Evolutionary conservation across 2,797 vertebrate genomes (phyloP).

Genomic region (Phylloscopus collybita): DNA sequence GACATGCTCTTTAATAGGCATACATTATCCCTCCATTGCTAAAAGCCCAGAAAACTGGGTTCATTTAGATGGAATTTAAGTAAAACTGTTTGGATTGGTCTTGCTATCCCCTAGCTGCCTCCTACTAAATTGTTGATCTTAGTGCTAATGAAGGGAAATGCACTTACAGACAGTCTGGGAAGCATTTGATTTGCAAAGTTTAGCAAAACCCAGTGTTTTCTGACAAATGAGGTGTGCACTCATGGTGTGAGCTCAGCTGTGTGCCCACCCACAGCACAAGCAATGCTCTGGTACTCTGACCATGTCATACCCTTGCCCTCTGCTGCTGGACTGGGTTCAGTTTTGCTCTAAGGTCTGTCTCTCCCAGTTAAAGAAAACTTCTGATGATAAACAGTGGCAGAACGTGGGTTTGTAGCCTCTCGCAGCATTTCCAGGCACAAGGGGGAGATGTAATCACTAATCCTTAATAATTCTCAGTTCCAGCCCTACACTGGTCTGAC

Average conservation of each 20-base stretch:
- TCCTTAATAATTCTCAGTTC: background rate
- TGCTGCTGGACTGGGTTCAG: background rate
- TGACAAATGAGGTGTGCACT: background rate
- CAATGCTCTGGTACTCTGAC: background rate
- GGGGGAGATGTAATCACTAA: conserved; percentile 30
- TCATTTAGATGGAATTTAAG: conserved; percentile 56
- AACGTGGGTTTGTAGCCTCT: background rate
- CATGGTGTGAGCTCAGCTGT: accelerated
- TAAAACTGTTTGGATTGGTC: conserved; percentile 68
- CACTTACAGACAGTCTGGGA: background rate
- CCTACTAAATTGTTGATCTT: conserved; percentile 56
- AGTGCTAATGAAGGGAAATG: conserved; percentile 45
- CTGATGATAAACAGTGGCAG: background rate
- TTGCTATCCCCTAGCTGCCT: conserved; percentile 27
- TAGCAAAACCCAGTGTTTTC: background rate
- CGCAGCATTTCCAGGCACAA: background rate
- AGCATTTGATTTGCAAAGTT: conserved; percentile 26
- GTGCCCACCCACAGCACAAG: background rate
- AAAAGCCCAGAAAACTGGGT: conserved; percentile 47
- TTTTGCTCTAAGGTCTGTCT: background rate
- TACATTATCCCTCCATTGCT: conserved; percentile 38
- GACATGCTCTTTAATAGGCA: conserved; percentile 64
- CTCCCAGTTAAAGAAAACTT: background rate
- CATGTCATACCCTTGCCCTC: accelerated
- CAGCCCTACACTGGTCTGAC: background rate